phyloP scores from a whole-genome alignment of 2,113 vertebrate species.

The Apodemus sylvaticus region DNA sequence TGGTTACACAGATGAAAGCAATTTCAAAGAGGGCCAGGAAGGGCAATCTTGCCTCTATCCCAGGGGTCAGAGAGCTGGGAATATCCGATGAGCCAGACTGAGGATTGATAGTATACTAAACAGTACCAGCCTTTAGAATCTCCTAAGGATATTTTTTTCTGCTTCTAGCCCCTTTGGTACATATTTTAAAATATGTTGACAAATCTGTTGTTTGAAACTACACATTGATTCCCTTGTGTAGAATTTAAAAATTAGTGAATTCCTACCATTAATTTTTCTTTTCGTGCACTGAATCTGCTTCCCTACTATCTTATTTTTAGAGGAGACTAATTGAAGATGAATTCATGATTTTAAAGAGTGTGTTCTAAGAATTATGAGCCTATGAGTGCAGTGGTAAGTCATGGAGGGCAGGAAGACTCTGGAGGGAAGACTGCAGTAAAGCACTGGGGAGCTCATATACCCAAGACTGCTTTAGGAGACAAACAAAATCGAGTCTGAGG shows the following conservation, averaged over 20 bases:
- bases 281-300: neutral
- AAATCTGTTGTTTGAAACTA: neutral
- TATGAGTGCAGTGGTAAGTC: neutral
- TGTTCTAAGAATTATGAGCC: neutral
- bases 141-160: neutral
- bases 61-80: neutral
- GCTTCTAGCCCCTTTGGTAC: neutral
- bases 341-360: neutral
- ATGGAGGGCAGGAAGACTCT: neutral
- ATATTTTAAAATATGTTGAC: neutral
- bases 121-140: neutral
- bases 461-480: neutral
- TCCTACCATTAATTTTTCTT: neutral
- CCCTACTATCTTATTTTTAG: neutral
- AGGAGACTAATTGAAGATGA: neutral
- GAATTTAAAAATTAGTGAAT: neutral
- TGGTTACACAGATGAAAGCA: neutral
- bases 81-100: neutral
- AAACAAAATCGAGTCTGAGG: neutral
- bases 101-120: neutral
- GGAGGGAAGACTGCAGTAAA: neutral
- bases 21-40: neutral
- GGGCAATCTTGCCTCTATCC: neutral
- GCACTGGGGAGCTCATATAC: neutral
- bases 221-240: neutral